Evolutionary conservation across 2,797 vertebrate genomes (phyloP), one percentile per base, ranked within the genome.

Genomic region (Pseudomugil tenellus): DNA sequence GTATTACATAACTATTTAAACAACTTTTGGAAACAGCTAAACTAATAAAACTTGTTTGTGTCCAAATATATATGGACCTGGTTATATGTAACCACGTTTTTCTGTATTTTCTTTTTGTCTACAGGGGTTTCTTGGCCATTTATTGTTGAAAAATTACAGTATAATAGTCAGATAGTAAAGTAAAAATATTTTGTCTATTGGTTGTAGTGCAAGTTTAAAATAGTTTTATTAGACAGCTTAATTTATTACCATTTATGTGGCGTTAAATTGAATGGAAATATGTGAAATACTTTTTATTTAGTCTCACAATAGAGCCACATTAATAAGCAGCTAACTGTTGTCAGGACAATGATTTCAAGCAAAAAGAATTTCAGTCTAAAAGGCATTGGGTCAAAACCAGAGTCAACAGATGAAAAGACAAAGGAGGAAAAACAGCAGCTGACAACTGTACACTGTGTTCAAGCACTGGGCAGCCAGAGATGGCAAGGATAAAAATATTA

Each of bases 331-430:
- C 81, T 70, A 68, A 58, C 82, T 67, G 84, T 88, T 89, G 86
- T 88, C 78, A 77, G 74, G 90, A 87, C 75, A 65, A 73, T 63
- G 53, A 83, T 58, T 80, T 88, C 63, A 71, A 84, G 86, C 75
- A 63, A 62, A 76, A 91, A 84, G 87, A 93, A 93, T 93, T 87
- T 85, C 76, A 80, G 70, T 57, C 80, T 88, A 75, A 89, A 88
- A 92, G 81, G 76, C 79, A 74, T 37, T 21, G 58, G 80, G 59
- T 80, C 79, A 91, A 87, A 85, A 76, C 75, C 84, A 87, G 70
- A 70, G 80, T 84, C 85, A 87, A 85, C 57, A 26, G 72, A 84
- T 73, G 75, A 84, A 84, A 87, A 82, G 60, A 46, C 53, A 67
- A 68, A 67, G 41, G 48, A 8, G 49, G 19, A 71, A 76, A 67